phyloP scores from a whole-genome alignment of 2,888 invertebrate species.

The Pocota personata region DNA sequence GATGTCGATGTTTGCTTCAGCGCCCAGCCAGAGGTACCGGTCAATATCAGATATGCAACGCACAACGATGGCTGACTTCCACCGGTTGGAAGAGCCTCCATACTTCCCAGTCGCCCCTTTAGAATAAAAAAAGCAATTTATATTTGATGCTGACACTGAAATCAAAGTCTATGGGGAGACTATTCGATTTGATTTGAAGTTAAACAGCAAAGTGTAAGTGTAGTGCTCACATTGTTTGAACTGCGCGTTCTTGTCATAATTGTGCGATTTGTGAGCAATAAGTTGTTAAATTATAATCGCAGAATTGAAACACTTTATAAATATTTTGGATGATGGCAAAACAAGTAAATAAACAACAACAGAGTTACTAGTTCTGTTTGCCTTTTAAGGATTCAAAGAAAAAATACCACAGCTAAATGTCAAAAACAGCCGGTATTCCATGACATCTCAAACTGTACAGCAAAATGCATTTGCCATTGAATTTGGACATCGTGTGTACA shows the following conservation, averaged over 20 bases:
- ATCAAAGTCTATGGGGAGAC: neutral
- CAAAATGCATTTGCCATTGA: too few relatives aligned
- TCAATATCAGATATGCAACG: constrained; percentile 73
- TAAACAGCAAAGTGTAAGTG: neutral
- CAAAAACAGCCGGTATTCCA: constrained; percentile 25
- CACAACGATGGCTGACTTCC: constrained; percentile 55
- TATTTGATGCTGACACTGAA: constrained; percentile 7
- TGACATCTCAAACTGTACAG: neutral
- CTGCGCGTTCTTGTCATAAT: constrained; percentile 18
- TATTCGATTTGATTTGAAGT: neutral
- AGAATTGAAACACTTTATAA: neutral
- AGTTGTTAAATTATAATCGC: neutral
- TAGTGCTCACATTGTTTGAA: constrained; percentile 16
- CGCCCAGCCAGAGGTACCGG: constrained; percentile 74
- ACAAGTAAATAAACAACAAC: constrained; percentile 38
- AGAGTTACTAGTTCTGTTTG: constrained; percentile 29
- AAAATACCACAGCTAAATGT: neutral
- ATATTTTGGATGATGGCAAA: neutral
- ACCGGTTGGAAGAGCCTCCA: constrained; percentile 49
- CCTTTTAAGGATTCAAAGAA: constrained; percentile 1
- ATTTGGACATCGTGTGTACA: too few relatives aligned
- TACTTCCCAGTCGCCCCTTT: constrained; percentile 34
- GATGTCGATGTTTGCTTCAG: constrained; percentile 33
- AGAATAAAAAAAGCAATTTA: constrained; percentile 11
- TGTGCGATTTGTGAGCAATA: neutral